Percentiles rank a stretch among this genome's conserved stretches.
phyloP scores from a whole-genome alignment of 2,113 vertebrate genomes.

The Corythaeola cristata region DNA sequence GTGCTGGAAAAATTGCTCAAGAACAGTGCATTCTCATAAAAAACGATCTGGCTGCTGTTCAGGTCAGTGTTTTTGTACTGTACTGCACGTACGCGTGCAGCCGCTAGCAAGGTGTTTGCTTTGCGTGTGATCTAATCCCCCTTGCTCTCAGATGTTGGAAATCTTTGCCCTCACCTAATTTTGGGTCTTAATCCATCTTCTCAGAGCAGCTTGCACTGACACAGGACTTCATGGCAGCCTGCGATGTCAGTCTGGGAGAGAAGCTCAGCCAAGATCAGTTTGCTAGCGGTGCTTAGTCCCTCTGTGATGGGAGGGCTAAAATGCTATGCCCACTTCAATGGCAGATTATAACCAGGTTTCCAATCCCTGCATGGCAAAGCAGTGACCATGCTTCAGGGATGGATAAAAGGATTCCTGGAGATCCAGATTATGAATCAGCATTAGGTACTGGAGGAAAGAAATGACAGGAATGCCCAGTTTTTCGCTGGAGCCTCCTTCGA shows the following conservation, averaged over 20 bases:
- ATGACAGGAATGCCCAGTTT: background rate
- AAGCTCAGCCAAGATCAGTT: background rate
- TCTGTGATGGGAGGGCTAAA: background rate
- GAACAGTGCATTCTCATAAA: conserved; percentile 23
- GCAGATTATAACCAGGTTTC: background rate
- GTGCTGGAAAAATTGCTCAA: conserved; percentile 57
- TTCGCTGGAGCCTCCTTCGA: background rate
- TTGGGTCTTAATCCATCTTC: background rate
- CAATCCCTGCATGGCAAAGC: background rate
- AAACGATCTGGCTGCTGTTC: conserved; percentile 31
- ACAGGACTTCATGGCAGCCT: background rate
- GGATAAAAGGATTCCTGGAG: background rate
- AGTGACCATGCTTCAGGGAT: background rate
- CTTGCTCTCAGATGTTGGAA: background rate
- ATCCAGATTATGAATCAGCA: background rate
- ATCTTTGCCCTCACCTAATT: background rate
- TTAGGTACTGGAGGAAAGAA: background rate
- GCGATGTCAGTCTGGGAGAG: background rate
- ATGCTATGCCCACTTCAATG: background rate
- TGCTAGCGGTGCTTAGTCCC: background rate
- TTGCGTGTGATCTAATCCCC: background rate
- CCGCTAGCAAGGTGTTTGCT: background rate
- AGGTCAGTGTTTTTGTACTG: background rate
- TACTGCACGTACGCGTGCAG: background rate
- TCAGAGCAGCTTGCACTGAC: background rate